phyloP scores from a whole-genome alignment of 2,113 vertebrate genomes.

The Ictalurus punctatus region DNA sequence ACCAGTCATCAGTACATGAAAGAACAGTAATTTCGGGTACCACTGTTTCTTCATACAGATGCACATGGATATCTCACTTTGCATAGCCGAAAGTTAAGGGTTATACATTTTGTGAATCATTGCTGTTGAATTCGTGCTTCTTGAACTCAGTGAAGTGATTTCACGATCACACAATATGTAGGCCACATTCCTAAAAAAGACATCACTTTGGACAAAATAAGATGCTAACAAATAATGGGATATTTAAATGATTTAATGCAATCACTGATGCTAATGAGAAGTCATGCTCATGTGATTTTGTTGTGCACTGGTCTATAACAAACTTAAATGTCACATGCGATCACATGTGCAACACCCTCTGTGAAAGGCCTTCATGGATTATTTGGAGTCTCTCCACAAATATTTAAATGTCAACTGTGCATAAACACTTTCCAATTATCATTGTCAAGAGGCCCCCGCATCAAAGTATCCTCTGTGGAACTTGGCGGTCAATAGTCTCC shows the following conservation, averaged over 20 bases:
- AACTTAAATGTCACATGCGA: constrained; percentile 66
- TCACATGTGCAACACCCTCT: constrained; percentile 54
- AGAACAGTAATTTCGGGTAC: neutral
- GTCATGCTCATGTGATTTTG: constrained; percentile 31
- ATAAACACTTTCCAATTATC: constrained; percentile 77
- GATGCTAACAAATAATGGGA: constrained; percentile 10
- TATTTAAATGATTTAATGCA: neutral
- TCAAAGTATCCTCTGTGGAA: constrained; percentile 37
- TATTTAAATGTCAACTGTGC: constrained; percentile 76
- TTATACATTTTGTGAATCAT: neutral
- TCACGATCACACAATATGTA: neutral
- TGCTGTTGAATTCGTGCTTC: neutral
- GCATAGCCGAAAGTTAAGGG: neutral
- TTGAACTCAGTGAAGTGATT: neutral
- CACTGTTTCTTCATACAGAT: neutral
- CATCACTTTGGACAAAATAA: constrained; percentile 19
- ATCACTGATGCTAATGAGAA: constrained; percentile 29
- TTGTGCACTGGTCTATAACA: constrained; percentile 36
- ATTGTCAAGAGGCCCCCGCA: constrained; percentile 42
- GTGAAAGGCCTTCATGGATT: constrained; percentile 62
- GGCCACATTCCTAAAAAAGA: neutral
- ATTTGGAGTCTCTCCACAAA: constrained; percentile 68
- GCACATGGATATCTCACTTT: neutral
- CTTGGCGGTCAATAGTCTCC: constrained; percentile 57
- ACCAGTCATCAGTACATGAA: neutral